Evolutionary conservation across 2,113 vertebrate species (phyloP).

Genomic region (Ctenomys sociabilis): DNA sequence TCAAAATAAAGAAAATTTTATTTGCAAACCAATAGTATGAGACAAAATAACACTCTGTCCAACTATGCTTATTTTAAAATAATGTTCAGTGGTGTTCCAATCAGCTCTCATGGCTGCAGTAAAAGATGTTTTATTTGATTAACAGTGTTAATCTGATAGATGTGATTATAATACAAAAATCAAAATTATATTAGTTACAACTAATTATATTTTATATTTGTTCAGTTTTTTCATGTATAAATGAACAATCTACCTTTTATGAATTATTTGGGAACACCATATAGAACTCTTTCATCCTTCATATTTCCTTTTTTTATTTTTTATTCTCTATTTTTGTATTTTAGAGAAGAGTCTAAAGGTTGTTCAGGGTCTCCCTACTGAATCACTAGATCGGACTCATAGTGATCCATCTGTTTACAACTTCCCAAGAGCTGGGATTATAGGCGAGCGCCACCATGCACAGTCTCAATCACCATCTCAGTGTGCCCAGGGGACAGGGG

Average conservation of each 20-base stretch:
- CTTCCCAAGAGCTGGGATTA: too few species aligned
- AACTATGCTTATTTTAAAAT: neutral
- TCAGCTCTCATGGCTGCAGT: neutral
- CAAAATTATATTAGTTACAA: neutral
- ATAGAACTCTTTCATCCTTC: neutral
- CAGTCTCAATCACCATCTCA: too few species aligned
- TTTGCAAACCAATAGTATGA: conserved; percentile 7
- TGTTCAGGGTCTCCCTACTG: too few species aligned
- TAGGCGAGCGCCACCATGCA: too few species aligned
- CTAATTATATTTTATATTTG: neutral
- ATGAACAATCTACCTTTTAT: neutral
- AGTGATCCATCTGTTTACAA: too few species aligned
- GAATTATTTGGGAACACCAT: neutral
- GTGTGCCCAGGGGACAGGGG: too few species aligned
- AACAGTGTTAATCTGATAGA: neutral
- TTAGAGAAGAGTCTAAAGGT: too few species aligned
- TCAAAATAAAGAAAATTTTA: neutral
- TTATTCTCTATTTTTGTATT: too few species aligned
- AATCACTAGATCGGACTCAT: too few species aligned
- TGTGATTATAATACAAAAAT: neutral
- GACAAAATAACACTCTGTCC: neutral
- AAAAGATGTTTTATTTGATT: neutral
- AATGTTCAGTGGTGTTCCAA: neutral
- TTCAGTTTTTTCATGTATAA: neutral
- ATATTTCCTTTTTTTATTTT: neutral